Base-by-base conservation (phyloP, 2,888 invertebrate species). In the Fissipunctia ypsillon region DNA sequence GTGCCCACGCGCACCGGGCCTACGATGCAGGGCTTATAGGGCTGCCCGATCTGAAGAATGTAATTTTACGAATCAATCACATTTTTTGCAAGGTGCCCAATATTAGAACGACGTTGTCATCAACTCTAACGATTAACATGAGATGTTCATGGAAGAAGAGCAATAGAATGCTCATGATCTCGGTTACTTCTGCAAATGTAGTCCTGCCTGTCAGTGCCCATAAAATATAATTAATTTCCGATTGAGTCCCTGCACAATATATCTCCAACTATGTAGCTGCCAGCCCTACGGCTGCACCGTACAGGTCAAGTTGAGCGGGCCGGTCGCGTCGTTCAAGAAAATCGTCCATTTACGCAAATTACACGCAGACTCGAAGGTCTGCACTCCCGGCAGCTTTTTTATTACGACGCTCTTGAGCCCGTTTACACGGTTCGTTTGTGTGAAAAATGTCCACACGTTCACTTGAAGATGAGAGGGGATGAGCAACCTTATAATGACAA, bases 221-320 rank as follows among this genome's bases (percentile, higher is more conserved):
- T 25, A 43, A 31, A 16, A 19, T 10, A n/a, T 12, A 31, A 12
- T 48, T 35, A 19, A 35, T 38, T 16, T 43, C 56, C 9, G 22
- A 35, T 43, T 28, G 14, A 3, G 57, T 16, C 6, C 16, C 25
- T 52, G 19, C 38, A 19, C 19, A 38, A 41, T 35, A n/a, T 45
- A 28, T 43, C 12, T 31, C 14, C 43, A 61, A 25, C 19, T 48
- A 19, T 19, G 38, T 38, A 56, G 57, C 63, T 28, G 82, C 31
- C 83, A 79, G 73, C 85, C 91, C 91, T 90, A 90, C n/a, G n/a
- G n/a, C n/a, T n/a, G n/a, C 88, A 48, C 83, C 87, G 87, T 90
- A 85, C 89, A 89, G 93, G 93, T 93, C 93, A 93, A 94, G 93
- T 93, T 92, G 92, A 93, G 88, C 93, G 81, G 81, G 90, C 88